phyloP scores from a whole-genome alignment of 2,888 invertebrate species.

The Melanostoma scalare region DNA sequence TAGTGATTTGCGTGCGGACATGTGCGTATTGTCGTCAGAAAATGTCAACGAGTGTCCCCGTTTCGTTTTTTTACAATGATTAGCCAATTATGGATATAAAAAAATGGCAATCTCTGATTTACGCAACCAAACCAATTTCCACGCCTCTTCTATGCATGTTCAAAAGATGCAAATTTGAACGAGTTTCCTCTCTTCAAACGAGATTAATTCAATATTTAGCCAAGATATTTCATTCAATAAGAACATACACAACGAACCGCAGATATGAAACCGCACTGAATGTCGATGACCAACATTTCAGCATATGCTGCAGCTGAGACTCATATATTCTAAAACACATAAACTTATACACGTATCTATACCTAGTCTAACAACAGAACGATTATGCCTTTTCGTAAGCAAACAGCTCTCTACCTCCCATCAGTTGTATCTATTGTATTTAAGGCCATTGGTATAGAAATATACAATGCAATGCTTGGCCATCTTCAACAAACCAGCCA shows the following conservation, averaged over 20 bases:
- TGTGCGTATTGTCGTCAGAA: too few relatives aligned
- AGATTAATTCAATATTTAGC: conserved; percentile 69
- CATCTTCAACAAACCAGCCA: conserved; percentile 49
- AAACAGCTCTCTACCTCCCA: not conserved
- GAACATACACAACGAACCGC: conserved; percentile 53
- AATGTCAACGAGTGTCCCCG: too few relatives aligned
- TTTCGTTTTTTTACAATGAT: too few relatives aligned
- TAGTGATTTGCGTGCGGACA: too few relatives aligned
- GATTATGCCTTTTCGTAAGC: conserved; percentile 47
- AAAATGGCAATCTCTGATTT: too few relatives aligned
- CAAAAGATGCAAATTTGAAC: not conserved
- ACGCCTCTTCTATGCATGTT: too few relatives aligned
- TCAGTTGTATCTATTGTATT: conserved; percentile 33
- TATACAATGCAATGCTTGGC: conserved; percentile 14
- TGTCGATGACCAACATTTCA: conserved; percentile 58
- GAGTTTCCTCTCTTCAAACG: conserved; percentile 37
- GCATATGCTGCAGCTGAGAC: conserved; percentile 62
- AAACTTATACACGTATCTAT: conserved; percentile 10
- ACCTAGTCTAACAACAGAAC: conserved; percentile 38
- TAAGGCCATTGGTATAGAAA: conserved; percentile 51
- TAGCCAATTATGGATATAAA: too few relatives aligned
- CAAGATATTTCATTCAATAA: conserved; percentile 59
- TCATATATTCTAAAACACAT: conserved; percentile 7
- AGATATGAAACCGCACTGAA: conserved; percentile 61
- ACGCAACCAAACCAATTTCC: too few relatives aligned